Evolutionary conservation across 2,888 invertebrate genomes (phyloP).

Genomic region (Epinotia nisella): DNA sequence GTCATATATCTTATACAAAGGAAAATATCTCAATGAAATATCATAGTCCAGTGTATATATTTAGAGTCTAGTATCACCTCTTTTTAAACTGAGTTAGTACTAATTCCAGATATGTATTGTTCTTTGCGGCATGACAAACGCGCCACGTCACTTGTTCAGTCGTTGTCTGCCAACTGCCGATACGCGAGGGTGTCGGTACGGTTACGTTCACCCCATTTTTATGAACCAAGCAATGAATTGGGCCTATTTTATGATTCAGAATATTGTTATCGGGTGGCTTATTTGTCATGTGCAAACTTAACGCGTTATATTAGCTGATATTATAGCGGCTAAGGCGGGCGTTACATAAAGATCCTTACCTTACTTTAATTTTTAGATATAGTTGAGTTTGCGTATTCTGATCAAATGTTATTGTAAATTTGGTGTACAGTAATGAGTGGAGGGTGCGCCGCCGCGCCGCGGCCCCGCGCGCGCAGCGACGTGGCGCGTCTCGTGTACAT

Average conservation of each 20-base stretch:
- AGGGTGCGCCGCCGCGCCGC: constrained; percentile 54
- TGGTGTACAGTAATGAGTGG: constrained; percentile 74
- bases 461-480: constrained; percentile 77
- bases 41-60: constrained; percentile 83
- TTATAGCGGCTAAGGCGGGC: constrained; percentile 81
- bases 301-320: constrained; percentile 78
- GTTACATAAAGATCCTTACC: constrained; percentile 75
- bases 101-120: constrained; percentile 75
- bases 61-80: constrained; percentile 76
- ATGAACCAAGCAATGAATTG: constrained; percentile 74
- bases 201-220: constrained; percentile 76
- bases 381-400: constrained; percentile 81
- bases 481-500: constrained; percentile 53
- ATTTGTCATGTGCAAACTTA: constrained; percentile 75
- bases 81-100: constrained; percentile 79
- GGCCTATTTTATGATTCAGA: constrained; percentile 74
- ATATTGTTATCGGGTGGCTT: constrained; percentile 62
- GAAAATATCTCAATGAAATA: constrained; percentile 81
- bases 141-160: constrained; percentile 65
- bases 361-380: constrained; percentile 76
- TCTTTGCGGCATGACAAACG: constrained; percentile 74
- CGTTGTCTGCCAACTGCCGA: constrained; percentile 59
- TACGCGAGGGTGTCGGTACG: constrained; percentile 61
- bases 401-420: constrained; percentile 83
- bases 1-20: constrained; percentile 81